Conservation (phyloP, 2,888 invertebrate genomes). For the Philhelius pedissequus region DNA sequence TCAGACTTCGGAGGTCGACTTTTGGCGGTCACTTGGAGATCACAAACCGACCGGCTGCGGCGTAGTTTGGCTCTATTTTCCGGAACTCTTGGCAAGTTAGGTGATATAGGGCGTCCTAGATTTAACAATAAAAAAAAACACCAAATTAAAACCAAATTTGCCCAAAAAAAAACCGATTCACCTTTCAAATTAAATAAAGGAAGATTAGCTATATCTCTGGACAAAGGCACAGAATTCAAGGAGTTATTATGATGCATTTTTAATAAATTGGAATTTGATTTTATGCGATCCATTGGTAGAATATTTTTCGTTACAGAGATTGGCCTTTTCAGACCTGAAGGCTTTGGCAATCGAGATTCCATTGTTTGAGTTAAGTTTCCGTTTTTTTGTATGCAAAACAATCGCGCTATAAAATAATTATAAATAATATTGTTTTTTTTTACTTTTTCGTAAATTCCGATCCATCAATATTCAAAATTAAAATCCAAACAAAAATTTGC, state of each 20-base stretch:
- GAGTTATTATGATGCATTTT: conserved; percentile 7
- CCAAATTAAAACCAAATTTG: neutral
- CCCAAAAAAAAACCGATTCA: conserved; percentile 40
- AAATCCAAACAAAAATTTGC: conserved; percentile 29
- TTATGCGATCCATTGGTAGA: conserved; percentile 76
- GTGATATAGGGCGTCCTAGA: conserved; percentile 74
- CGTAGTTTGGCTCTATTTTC: conserved; percentile 71
- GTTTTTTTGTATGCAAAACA: neutral
- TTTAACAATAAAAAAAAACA: neutral
- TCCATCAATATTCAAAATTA: neutral
- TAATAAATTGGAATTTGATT: conserved; percentile 60
- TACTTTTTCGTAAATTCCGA: no score
- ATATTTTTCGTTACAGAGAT: conserved; percentile 71
- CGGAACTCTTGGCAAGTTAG: conserved; percentile 69
- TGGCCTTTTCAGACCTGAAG: conserved; percentile 74
- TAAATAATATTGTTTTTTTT: neutral
- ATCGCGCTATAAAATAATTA: neutral
- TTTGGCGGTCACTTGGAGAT: conserved; percentile 71
- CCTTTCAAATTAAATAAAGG: conserved; percentile 70
- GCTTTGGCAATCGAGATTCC: conserved; percentile 80
- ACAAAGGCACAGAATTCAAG: conserved; percentile 59
- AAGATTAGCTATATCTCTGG: conserved; percentile 70
- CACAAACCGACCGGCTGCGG: conserved; percentile 75
- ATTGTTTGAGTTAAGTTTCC: conserved; percentile 75
- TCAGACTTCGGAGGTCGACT: neutral